Percentiles rank a stretch among this genome's conserved stretches.
Evolutionary conservation across 1,140 invertebrate genomes (phyloP).

Genomic region (Steinernema feltiae): DNA sequence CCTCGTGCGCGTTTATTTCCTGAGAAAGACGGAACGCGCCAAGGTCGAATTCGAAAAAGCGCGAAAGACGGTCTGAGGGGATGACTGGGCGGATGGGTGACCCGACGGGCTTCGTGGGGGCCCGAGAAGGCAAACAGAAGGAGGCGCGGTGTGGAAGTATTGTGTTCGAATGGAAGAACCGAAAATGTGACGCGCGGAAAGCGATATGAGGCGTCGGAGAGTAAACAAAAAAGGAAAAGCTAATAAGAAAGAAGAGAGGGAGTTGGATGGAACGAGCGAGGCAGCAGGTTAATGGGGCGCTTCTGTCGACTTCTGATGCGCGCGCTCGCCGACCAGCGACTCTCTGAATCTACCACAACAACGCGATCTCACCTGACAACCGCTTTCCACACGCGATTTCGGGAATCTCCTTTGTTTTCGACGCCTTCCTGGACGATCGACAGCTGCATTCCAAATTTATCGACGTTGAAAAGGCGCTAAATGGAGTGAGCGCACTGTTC

Average conservation of each 20-base stretch:
- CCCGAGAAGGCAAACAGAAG: neutral
- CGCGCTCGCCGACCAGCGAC: no score
- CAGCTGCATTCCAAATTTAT: neutral
- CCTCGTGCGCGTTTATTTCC: neutral
- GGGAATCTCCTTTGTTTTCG: no score
- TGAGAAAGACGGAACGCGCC: neutral
- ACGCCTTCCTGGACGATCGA: neutral
- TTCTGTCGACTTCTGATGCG: no score
- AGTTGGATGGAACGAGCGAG: neutral
- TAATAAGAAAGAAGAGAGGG: neutral
- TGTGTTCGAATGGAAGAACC: neutral
- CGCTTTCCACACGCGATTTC: neutral
- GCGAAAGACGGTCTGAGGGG: no score
- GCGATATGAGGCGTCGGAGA: neutral
- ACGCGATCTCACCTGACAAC: neutral
- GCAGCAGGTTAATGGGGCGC: neutral
- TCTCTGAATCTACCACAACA: neutral
- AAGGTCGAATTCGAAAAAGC: neutral
- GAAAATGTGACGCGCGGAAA: neutral
- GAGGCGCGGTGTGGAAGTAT: neutral
- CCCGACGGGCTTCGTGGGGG: neutral
- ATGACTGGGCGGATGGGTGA: neutral
- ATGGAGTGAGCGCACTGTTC: no score
- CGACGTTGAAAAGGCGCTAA: neutral
- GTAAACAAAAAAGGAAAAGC: slow-evolving; percentile 12